A percentile compares a stretch with the other conserved stretches of the same genome.
These are phyloP conservation scores for Heterocephalus glaber DNA, from an alignment of 2,113 vertebrate species.

Conservation along the genomic window DNA sequence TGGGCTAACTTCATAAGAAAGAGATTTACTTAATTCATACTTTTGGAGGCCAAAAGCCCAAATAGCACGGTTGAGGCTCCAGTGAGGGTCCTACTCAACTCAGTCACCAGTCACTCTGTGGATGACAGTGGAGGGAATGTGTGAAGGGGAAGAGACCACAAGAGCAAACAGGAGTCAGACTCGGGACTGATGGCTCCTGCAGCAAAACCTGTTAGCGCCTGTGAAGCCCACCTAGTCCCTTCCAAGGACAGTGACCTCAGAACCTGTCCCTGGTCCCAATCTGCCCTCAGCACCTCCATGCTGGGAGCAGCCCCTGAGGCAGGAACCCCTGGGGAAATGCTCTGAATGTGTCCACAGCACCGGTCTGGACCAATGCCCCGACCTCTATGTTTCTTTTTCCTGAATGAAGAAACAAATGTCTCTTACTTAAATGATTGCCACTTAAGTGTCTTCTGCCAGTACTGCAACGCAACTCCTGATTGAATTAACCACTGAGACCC, in stretches of 20 bases:
- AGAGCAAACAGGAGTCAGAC: neutral
- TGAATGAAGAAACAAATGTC: neutral
- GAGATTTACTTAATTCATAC: neutral
- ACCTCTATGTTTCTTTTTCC: neutral
- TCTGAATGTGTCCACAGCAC: too few species aligned
- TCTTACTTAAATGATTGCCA: neutral
- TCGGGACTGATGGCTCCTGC: neutral
- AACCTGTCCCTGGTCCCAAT: too few species aligned
- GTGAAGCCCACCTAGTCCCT: neutral
- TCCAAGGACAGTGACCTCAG: too few species aligned
- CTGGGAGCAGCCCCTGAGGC: neutral
- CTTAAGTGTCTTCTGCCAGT: neutral
- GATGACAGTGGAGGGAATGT: neutral
- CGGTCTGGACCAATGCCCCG: too few species aligned
- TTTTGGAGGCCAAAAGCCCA: neutral
- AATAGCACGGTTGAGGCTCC: neutral
- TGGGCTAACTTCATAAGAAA: neutral
- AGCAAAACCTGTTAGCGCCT: neutral
- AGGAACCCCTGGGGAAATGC: neutral
- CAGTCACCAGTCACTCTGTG: neutral
- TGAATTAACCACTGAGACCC: neutral
- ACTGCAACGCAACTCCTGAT: neutral
- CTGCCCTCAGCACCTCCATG: neutral
- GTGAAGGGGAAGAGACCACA: rapidly evolving
- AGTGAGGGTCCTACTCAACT: too few species aligned